Evolutionary conservation across 2,113 vertebrate genomes (phyloP), one percentile per base, ranked within the genome.

Genomic region (Pterophyllum scalare): DNA sequence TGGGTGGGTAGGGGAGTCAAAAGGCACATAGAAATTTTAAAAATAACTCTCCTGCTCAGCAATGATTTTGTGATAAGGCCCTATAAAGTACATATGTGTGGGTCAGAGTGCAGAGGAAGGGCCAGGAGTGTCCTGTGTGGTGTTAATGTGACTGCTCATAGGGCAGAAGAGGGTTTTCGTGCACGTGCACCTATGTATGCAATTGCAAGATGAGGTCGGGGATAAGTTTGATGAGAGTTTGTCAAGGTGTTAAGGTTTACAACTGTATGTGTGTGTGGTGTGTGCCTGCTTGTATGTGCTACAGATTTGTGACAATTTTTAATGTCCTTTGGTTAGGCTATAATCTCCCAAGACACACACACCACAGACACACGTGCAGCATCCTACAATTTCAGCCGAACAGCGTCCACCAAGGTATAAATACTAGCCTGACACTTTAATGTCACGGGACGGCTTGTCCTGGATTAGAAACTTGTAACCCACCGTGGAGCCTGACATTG

Each of bases 401-500:
- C 10, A 87, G 78, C 57, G 62, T 90, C 90, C 92, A 85, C 88
- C 80, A 58, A 70, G 91, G 87, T 96, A 98, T 98, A 98, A 99
- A 99, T 99, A 99, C 96, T 96, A 94, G 87, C 93, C 90, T 97
- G 98, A 99, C 98, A 99, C 96, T 97, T 99, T 98, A 98, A 98
- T 98, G 96, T 97, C 96, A 95, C 95, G 96, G 94, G 96, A 97
- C 96, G 96, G 96, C 95, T 97, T 96, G 96, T 97, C 95, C 93
- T 95, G 97, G 97, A 98, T 98, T 97, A 97, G 97, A 97, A 97
- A 96, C 93, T 64, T 96, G 97, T 97, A 96, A 97, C 97, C 97
- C 92, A 94, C 84, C 79, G 91, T 93, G 49, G 59, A 86, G 87
- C 91, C 93, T 96, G 97, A 96, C 95, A 85, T 96, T 95, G 91